phyloP scores from a whole-genome alignment of 2,113 vertebrate species.

The Neomonachus schauinslandi region DNA sequence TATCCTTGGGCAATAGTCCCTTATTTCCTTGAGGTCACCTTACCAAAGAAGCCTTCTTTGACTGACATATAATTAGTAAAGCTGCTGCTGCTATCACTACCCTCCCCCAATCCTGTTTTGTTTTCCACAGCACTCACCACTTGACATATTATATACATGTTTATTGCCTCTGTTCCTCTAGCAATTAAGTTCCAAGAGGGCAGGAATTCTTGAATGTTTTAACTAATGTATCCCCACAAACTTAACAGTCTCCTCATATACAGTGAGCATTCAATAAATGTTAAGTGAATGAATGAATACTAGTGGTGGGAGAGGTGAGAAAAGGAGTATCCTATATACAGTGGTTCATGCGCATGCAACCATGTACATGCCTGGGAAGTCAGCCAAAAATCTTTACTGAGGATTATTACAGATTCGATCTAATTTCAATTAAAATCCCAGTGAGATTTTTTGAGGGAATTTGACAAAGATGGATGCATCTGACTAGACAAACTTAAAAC shows the following conservation, averaged over 20 bases:
- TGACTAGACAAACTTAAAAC: conserved; percentile 38
- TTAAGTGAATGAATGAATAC: background rate
- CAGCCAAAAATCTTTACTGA: conserved; percentile 2
- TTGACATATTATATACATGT: background rate
- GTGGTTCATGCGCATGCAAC: background rate
- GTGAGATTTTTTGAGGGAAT: background rate
- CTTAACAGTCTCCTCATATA: background rate
- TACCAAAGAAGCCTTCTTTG: background rate
- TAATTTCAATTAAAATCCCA: conserved; percentile 48
- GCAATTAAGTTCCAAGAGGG: background rate
- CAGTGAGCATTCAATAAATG: background rate
- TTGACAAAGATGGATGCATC: background rate
- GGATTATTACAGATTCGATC: background rate
- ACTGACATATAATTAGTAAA: background rate
- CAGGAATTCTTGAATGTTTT: background rate
- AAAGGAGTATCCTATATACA: background rate
- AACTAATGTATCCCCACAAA: background rate
- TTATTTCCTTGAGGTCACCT: background rate
- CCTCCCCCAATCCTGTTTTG: background rate
- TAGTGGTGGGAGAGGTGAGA: background rate
- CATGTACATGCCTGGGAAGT: background rate
- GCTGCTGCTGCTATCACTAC: background rate
- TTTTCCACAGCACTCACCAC: background rate
- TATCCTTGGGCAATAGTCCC: background rate
- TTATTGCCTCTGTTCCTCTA: background rate